Evolutionary conservation across 2,888 invertebrate species (phyloP).

Genomic region (Aphidius colemani): DNA sequence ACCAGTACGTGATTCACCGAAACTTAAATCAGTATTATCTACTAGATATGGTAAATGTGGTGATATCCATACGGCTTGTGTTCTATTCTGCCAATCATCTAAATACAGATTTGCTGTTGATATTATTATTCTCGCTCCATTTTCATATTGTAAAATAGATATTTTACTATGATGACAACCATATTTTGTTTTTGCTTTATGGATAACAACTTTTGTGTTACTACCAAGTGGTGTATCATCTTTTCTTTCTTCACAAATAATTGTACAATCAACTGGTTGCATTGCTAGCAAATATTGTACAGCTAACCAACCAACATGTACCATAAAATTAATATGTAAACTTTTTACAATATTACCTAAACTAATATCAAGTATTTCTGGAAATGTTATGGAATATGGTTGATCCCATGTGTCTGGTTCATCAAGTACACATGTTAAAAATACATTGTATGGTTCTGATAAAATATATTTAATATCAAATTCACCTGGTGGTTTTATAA

Average conservation of each 20-base stretch:
- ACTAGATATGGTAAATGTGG: conserved; percentile 74
- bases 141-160: conserved; percentile 82
- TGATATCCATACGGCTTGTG: conserved; percentile 93
- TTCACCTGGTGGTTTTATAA: conserved; percentile 51
- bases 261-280: conserved; percentile 64
- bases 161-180: conserved; percentile 68
- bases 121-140: conserved; percentile 81
- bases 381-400: conserved; percentile 71
- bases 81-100: conserved; percentile 92
- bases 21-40: conserved; percentile 60
- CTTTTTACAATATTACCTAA: conserved; percentile 75
- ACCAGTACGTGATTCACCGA: conserved; percentile 81
- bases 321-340: conserved; percentile 78
- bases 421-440: conserved; percentile 74
- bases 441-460: conserved; percentile 75
- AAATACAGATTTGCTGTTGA: conserved; percentile 91
- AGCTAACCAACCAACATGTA: conserved; percentile 89
- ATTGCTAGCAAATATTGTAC: conserved; percentile 83
- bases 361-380: conserved; percentile 79
- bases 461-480: conserved; percentile 71
- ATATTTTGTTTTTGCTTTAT: conserved; percentile 44
- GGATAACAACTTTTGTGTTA: conserved; percentile 43
- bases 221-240: conserved; percentile 35
- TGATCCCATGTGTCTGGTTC: conserved; percentile 69
- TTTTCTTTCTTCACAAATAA: conserved; percentile 30